These are phyloP conservation scores for Eupithecia inturbata DNA, from an alignment of 2,888 invertebrate genomes.

Conservation along the genomic window DNA sequence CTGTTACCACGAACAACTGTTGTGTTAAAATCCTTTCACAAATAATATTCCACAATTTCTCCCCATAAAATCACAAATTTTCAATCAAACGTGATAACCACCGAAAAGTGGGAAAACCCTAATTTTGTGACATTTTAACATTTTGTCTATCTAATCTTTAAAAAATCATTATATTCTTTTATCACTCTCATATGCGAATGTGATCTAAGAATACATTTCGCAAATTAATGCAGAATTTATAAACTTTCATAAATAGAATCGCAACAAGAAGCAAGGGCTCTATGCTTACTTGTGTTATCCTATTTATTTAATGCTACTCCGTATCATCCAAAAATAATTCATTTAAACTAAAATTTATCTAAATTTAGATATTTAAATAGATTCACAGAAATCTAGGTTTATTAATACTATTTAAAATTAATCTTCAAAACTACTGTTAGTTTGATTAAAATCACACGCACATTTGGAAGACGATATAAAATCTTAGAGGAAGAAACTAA, in stretches of 20 bases:
- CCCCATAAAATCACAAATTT: slow-evolving; percentile 16
- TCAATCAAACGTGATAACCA: not conserved
- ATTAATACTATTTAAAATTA: slow-evolving; percentile 23
- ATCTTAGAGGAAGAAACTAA: slow-evolving; percentile 53
- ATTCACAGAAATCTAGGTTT: slow-evolving; percentile 20
- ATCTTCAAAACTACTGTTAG: slow-evolving; percentile 51
- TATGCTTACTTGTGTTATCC: slow-evolving; percentile 64
- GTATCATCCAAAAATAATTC: slow-evolving; percentile 47
- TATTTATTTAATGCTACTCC: slow-evolving; percentile 71
- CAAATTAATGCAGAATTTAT: slow-evolving; percentile 20
- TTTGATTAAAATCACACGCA: slow-evolving; percentile 57
- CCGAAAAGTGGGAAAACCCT: not conserved
- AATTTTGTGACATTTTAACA: slow-evolving; percentile 15
- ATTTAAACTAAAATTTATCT: slow-evolving; percentile 1
- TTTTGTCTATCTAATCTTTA: slow-evolving; percentile 28
- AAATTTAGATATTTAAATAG: slow-evolving; percentile 1
- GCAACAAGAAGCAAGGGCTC: slow-evolving; percentile 75
- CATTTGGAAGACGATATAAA: slow-evolving; percentile 79
- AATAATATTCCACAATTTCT: not conserved
- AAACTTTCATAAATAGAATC: slow-evolving; percentile 56
- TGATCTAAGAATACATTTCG: slow-evolving; percentile 49
- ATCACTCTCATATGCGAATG: slow-evolving; percentile 50
- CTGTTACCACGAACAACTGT: not conserved
- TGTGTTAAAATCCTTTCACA: not conserved
- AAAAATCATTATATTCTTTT: slow-evolving; percentile 39